Base-by-base conservation (phyloP, 2,888 invertebrate genomes). In the Tachina fera region DNA sequence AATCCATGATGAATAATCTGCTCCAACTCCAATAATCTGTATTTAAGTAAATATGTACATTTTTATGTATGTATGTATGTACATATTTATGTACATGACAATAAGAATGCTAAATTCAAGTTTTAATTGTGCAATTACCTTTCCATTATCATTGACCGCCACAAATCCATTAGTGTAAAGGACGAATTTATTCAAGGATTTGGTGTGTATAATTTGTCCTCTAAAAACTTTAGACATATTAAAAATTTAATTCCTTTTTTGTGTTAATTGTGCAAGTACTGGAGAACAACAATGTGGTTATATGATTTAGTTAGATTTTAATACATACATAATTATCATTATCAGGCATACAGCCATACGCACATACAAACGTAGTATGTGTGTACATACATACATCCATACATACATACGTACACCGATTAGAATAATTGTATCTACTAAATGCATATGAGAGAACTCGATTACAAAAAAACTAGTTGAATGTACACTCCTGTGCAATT, bases 151-250 rank as follows among this genome's bases (percentile, higher is more conserved):
- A 88, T 94, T 92, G 9, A 96, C 93, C 47, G 93, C 93, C 61
- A 96, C 88, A 89, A 93, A 95, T 45, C 95, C 95, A 87, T 93
- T 90, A 51, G 93, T 90, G 70, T 94, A 88, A 2, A 93, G 88
- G 84, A 93, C 91, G 56, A 94, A 91, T 41, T 92, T 90, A 83
- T 91, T 88, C 10, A 93, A 88, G 1, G 92, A 91, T 87, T 91
- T 92, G 10, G 92, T 92, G 84, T 93, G 93, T 43, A 93, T 89
- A 77, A 93, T 91, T 87, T 92, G 91, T 53, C 93, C 93, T 51
- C 91, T 85, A 87, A 91, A 93, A 11, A 93, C 89, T 19, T 88
- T 89, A 5, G 87, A 76, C 92, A 92, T 75, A 1, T 92, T 75
- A 65, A 74, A 16, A 60, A 51, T 22, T 58, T 10, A 19, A 51